Evolutionary conservation across 1,140 invertebrate genomes (phyloP), one percentile per base, ranked within the genome.

Genomic region (Halesus radiatus): DNA sequence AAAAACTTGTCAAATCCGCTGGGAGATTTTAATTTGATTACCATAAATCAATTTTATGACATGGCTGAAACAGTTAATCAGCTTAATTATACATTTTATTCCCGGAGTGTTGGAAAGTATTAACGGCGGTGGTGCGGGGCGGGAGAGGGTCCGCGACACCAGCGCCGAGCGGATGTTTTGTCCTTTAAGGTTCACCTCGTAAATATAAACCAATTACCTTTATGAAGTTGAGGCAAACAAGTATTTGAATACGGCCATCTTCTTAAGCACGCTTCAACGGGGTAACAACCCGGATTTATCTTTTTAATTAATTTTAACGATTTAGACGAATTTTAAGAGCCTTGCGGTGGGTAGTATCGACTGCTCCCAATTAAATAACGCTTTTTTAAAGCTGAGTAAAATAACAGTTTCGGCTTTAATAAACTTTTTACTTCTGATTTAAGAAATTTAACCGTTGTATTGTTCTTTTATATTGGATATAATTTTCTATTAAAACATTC

Each of bases 171-270:
- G 64, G 23, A 18, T 18, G 29, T 18, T n/a, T 53, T 23, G 10
- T 53, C 45, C 45, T 23, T 13, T 45, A 45, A 52, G 7, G 45
- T 29, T 16, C 7, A 52, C 8, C 20, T 26, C 45, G 50, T 53
- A 72, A 72, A 53, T 72, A 52, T 72, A 72, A 72, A 53, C 50
- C 37, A 52, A 72, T 72, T 54, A 72, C 50, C 68, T 50, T 50
- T 26, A 53, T 72, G 20, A 72, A 72, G 68, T 72, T 32, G 53
- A 10, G 10, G 45, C 26, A 72, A 72, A 72, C 68, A 72, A 50
- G 20, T 54, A 72, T 68, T 68, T 29, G 20, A 72, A 72, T 53
- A 52, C 26, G 22, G 50, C 37, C 66, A 18, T 50, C 37, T 53
- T 66, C 26, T 26, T 29, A n/a, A 32, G 45, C 68, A 20, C 68